Evolutionary conservation across 2,888 invertebrate genomes (phyloP).

Genomic region (Ectemnius lituratus): DNA sequence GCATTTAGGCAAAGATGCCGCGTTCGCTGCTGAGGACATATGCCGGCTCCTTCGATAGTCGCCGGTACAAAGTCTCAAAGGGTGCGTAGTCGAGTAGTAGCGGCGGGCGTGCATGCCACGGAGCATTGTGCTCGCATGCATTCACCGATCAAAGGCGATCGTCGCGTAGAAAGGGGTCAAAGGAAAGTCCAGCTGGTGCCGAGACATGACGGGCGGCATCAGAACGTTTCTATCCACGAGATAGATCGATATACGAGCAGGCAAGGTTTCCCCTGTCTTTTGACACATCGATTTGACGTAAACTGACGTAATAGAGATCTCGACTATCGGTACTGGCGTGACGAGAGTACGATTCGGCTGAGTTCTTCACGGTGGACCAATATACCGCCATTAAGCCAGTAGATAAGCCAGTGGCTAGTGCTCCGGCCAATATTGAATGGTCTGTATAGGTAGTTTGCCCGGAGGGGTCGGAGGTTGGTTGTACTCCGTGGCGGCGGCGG

Average conservation of each 20-base stretch:
- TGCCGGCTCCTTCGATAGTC: no score
- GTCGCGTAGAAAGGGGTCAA: no score
- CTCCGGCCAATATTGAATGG: conserved; percentile 74
- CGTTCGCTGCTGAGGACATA: no score
- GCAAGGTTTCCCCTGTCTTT: not conserved
- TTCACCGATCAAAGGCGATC: no score
- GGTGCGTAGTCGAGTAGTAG: no score
- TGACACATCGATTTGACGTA: not conserved
- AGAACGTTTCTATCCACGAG: no score
- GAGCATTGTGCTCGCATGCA: no score
- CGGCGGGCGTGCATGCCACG: no score
- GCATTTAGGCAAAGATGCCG: no score
- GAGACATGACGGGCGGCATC: not conserved
- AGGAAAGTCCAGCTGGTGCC: not conserved
- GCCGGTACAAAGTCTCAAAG: no score
- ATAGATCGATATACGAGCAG: not conserved
- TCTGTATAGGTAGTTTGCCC: conserved; percentile 71
- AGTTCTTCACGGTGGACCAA: conserved; percentile 55
- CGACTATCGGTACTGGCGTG: conserved; percentile 17
- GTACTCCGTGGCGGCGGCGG: conserved; percentile 35
- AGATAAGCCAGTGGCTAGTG: conserved; percentile 70
- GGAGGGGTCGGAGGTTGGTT: conserved; percentile 58
- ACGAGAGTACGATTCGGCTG: conserved; percentile 43
- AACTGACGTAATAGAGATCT: conserved; percentile 2
- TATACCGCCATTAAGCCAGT: conserved; percentile 66